Conservation (phyloP, 2,113 vertebrate genomes). For the Pipra filicauda region DNA sequence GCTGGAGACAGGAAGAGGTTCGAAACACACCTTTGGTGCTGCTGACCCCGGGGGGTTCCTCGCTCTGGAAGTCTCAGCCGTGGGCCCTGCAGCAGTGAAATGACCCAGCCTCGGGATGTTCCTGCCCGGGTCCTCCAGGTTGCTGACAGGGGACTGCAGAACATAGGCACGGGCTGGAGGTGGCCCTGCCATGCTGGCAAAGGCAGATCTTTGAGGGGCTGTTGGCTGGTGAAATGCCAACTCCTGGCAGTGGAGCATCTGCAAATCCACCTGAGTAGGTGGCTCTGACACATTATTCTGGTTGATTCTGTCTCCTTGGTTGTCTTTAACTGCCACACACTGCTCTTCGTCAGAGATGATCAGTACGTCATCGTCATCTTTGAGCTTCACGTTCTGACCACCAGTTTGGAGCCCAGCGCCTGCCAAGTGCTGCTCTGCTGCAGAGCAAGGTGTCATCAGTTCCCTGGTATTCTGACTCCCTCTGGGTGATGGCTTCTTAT, state of each 20-base stretch:
- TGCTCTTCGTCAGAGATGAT: background rate
- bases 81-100: background rate
- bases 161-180: background rate
- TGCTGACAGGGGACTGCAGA: background rate
- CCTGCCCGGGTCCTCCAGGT: background rate
- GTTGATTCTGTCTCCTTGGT: background rate
- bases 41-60: background rate
- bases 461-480: background rate
- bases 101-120: background rate
- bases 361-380: background rate
- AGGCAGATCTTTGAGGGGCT: background rate
- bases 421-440: background rate
- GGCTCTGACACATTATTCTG: background rate
- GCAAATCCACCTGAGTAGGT: background rate
- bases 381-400: rapidly evolving
- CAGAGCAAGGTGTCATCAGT: no score
- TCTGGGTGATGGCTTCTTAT: background rate
- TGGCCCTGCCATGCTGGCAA: background rate
- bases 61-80: background rate
- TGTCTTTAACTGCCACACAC: background rate
- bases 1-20: background rate
- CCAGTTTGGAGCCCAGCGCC: background rate
- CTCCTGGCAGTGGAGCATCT: background rate
- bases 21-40: background rate
- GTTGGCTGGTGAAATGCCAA: background rate